Evolutionary conservation across 2,113 vertebrate genomes (phyloP).

Genomic region (Odontesthes bonariensis): DNA sequence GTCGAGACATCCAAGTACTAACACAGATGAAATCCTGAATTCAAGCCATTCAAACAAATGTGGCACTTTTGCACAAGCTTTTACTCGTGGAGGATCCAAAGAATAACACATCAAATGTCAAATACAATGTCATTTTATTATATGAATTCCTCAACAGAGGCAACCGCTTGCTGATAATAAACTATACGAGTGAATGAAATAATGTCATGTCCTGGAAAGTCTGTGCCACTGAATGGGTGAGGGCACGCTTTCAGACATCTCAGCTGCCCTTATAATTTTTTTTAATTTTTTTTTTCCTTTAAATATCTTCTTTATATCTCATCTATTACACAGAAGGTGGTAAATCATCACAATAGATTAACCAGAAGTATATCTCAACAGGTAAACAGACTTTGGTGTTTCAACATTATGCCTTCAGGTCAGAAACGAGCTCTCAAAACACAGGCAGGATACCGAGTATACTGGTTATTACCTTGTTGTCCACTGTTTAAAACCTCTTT

Average conservation of each 20-base stretch:
- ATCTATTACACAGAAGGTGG: not conserved
- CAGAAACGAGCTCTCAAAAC: conserved; percentile 9
- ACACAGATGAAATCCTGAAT: not conserved
- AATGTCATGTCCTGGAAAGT: conserved; percentile 25
- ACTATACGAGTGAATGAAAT: conserved; percentile 43
- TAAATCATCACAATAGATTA: not conserved
- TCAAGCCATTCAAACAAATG: not conserved
- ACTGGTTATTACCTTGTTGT: conserved; percentile 4
- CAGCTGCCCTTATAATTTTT: not conserved
- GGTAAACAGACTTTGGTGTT: conserved; percentile 8
- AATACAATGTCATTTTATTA: conserved; percentile 74
- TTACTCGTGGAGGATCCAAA: not conserved
- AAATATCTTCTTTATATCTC: not conserved
- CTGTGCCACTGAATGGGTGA: conserved; percentile 15
- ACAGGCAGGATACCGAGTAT: conserved; percentile 27
- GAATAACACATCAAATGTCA: conserved; percentile 20
- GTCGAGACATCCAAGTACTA: not conserved
- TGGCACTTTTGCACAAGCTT: too few relatives aligned
- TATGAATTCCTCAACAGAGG: conserved; percentile 62
- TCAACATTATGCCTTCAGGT: not conserved
- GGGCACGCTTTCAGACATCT: conserved; percentile 20
- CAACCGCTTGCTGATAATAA: conserved; percentile 64
- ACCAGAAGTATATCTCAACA: not conserved
- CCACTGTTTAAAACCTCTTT: conserved; percentile 1
- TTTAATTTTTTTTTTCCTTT: not conserved